Evolutionary conservation across 2,113 vertebrate species (phyloP).

Genomic region (Piliocolobus tephrosceles): DNA sequence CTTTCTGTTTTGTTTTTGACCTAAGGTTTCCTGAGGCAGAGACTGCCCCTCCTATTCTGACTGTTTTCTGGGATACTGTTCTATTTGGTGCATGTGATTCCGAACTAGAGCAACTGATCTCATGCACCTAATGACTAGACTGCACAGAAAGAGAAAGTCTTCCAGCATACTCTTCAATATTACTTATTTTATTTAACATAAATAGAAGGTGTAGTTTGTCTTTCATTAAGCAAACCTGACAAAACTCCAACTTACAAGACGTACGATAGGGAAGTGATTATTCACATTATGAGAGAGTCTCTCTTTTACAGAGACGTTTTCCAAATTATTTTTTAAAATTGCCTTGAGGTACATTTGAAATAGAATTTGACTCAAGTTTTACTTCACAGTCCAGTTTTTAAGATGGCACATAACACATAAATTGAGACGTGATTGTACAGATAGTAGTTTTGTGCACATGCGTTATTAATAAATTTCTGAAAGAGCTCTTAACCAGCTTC

Average conservation of each 20-base stretch:
- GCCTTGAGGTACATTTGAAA: slow-evolving; percentile 34
- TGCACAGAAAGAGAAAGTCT: background rate
- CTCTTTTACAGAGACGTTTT: slow-evolving; percentile 29
- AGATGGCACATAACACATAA: background rate
- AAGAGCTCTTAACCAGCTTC: slow-evolving; percentile 30
- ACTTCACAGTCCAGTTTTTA: slow-evolving; percentile 31
- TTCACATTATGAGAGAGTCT: slow-evolving; percentile 46
- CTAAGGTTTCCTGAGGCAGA: background rate
- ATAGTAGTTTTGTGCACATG: background rate
- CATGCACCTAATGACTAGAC: background rate
- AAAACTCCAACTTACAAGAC: background rate
- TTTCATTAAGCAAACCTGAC: slow-evolving; percentile 38
- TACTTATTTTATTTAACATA: background rate
- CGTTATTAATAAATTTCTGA: slow-evolving; percentile 26
- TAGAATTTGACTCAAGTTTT: slow-evolving; percentile 54
- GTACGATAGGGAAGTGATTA: slow-evolving; percentile 42
- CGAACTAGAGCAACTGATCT: background rate
- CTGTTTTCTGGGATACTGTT: background rate
- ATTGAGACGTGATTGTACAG: background rate
- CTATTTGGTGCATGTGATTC: background rate
- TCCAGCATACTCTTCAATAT: background rate
- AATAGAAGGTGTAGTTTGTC: background rate
- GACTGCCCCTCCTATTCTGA: background rate
- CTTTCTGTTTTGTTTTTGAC: background rate
- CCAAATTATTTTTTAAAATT: slow-evolving; percentile 52